These are phyloP conservation scores for Ephydatia muelleri DNA, from an alignment of 37 sponge, comb jelly and placozoan species.

Conservation along the genomic window DNA sequence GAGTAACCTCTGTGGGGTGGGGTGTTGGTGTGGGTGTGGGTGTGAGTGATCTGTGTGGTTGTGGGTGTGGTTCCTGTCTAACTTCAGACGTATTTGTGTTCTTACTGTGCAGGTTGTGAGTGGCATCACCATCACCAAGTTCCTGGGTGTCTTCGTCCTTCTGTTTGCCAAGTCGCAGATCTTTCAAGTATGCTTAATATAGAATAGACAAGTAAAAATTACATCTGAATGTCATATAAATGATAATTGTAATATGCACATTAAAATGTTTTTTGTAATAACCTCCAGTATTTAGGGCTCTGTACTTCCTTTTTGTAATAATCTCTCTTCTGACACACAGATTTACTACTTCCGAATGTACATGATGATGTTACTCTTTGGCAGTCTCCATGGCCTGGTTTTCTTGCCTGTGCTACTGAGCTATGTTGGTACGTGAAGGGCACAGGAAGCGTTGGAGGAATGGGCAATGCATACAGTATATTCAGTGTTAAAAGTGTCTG, in stretches of 20 bases:
- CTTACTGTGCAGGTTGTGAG: slow-evolving; percentile 67
- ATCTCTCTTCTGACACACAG: slow-evolving; percentile 6
- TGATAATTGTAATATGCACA: no score
- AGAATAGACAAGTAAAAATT: no score
- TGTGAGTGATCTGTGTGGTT: not conserved
- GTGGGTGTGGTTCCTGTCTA: not conserved
- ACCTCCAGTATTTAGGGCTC: no score
- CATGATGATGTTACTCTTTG: slow-evolving; percentile 91
- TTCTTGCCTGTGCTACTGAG: slow-evolving; percentile 94
- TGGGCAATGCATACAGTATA: not conserved
- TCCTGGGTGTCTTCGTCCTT: slow-evolving; percentile 94
- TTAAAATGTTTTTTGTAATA: not conserved
- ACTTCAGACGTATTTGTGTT: not conserved
- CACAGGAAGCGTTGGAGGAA: not conserved
- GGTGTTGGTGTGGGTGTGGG: not conserved
- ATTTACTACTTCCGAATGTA: slow-evolving; percentile 98
- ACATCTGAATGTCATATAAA: no score
- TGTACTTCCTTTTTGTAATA: no score
- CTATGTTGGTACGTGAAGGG: slow-evolving; percentile 78
- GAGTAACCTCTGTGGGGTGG: not conserved
- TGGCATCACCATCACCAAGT: slow-evolving; percentile 99
- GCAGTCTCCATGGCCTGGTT: slow-evolving; percentile 91
- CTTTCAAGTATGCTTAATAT: slow-evolving; percentile 67
- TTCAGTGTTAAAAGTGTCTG: not conserved
- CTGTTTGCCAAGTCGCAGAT: slow-evolving; percentile 96